Percentiles rank a stretch among this genome's conserved stretches.
Evolutionary conservation across 1,140 invertebrate species (phyloP).

Genomic region (Homarus americanus): DNA sequence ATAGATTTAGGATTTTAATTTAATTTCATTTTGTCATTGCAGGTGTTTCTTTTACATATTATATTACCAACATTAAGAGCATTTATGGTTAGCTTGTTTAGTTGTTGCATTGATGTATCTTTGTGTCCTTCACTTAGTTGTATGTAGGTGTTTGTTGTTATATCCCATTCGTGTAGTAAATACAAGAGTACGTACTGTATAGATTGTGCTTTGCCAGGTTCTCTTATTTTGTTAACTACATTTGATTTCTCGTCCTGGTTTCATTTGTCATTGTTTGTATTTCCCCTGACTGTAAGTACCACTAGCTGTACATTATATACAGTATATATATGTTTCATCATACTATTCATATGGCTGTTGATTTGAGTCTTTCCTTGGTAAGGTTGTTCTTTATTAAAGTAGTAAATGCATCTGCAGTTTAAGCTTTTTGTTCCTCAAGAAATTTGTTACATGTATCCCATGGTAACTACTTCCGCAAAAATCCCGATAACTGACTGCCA

Average conservation of each 20-base stretch:
- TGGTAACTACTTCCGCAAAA: no score
- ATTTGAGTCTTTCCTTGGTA: no score
- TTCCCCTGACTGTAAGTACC: not conserved
- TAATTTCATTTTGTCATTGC: not conserved
- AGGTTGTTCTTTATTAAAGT: no score
- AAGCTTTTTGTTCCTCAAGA: no score
- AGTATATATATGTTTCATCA: constrained; percentile 10
- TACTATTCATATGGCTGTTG: no score
- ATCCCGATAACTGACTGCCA: no score
- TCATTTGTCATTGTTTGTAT: not conserved
- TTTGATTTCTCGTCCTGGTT: not conserved
- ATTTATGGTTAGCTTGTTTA: not conserved
- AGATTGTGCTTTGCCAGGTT: not conserved
- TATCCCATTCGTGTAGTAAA: not conserved
- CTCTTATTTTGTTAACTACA: not conserved
- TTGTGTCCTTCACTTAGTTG: not conserved
- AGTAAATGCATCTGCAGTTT: no score
- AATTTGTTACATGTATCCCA: no score
- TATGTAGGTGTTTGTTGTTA: not conserved
- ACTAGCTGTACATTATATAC: not conserved
- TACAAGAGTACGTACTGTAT: not conserved
- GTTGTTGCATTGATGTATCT: not conserved
- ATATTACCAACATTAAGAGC: not conserved
- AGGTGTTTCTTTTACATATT: not conserved
- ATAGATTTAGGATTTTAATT: not conserved